A percentile compares a stretch with the other conserved stretches of the same genome.
phyloP scores from a whole-genome alignment of 2,888 invertebrate species.

The Malacosoma neustria region DNA sequence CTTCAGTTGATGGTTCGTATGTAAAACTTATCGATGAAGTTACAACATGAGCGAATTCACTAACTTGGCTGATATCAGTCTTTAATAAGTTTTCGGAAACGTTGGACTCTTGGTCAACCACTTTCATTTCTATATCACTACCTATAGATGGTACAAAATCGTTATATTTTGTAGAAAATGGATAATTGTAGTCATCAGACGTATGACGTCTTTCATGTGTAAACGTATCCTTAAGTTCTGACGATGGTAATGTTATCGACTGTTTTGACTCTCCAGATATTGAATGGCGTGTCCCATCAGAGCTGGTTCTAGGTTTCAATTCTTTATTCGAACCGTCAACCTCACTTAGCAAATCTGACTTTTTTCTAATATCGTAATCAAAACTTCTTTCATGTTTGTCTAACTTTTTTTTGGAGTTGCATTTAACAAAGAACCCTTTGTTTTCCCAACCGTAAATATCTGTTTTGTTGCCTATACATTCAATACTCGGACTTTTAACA shows the following conservation, averaged over 20 bases:
- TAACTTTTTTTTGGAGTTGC: constrained; percentile 34
- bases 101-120: constrained; percentile 51
- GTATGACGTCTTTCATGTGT: constrained; percentile 42
- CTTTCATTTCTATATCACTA: constrained; percentile 57
- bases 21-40: constrained; percentile 72
- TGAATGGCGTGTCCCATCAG: constrained; percentile 50
- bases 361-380: constrained; percentile 32
- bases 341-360: constrained; percentile 26
- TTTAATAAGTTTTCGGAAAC: constrained; percentile 51
- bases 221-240: constrained; percentile 45
- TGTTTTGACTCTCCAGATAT: constrained; percentile 53
- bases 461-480: constrained; percentile 58
- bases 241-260: constrained; percentile 44
- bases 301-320: constrained; percentile 24
- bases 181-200: constrained; percentile 51
- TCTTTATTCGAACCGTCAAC: constrained; percentile 24
- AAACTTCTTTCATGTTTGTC: constrained; percentile 29
- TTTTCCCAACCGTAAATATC: constrained; percentile 71
- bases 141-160: constrained; percentile 55
- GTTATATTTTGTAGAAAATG: constrained; percentile 55
- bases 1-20: constrained; percentile 63
- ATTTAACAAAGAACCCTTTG: constrained; percentile 62
- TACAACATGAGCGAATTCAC: constrained; percentile 65
- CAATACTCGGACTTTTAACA: constrained; percentile 53
- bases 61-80: constrained; percentile 68